Conservation (phyloP, 2,113 vertebrate genomes). For the Cynoglossus semilaevis region DNA sequence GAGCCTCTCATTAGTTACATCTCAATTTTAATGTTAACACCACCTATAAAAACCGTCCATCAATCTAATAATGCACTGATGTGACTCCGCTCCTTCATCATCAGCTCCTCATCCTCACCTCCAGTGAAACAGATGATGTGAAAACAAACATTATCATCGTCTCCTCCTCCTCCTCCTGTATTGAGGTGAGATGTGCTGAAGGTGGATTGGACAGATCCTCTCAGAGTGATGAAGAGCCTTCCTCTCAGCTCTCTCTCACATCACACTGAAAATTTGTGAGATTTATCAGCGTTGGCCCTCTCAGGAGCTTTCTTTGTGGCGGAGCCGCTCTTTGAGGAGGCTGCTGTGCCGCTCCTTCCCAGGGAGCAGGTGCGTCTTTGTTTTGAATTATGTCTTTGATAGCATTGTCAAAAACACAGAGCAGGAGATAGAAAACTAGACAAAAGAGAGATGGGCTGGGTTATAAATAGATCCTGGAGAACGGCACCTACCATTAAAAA, state of each 20-base stretch:
- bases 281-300: slow-evolving; percentile 74
- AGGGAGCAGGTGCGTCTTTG: slow-evolving; percentile 65
- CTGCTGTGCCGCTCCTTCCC: slow-evolving; percentile 43
- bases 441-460: slow-evolving; percentile 8
- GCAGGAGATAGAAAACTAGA: slow-evolving; percentile 49
- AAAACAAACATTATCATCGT: slow-evolving; percentile 80
- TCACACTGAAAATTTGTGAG: slow-evolving; percentile 71
- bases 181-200: slow-evolving; percentile 75
- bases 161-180: slow-evolving; percentile 71
- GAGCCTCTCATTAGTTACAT: too few relatives aligned
- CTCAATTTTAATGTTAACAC: background rate
- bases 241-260: slow-evolving; percentile 72
- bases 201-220: slow-evolving; percentile 71
- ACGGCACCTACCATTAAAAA: background rate
- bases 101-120: slow-evolving; percentile 39
- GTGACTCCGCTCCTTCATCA: slow-evolving; percentile 56
- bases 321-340: slow-evolving; percentile 43
- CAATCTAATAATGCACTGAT: slow-evolving; percentile 42
- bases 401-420: slow-evolving; percentile 60
- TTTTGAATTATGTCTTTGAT: slow-evolving; percentile 63
- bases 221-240: slow-evolving; percentile 77
- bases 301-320: slow-evolving; percentile 52
- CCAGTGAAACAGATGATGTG: slow-evolving; percentile 78
- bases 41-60: slow-evolving; percentile 31
- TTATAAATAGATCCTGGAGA: slow-evolving; percentile 21